phyloP scores from a whole-genome alignment of 2,888 invertebrate genomes.

The Omphaloscelis lunosa region DNA sequence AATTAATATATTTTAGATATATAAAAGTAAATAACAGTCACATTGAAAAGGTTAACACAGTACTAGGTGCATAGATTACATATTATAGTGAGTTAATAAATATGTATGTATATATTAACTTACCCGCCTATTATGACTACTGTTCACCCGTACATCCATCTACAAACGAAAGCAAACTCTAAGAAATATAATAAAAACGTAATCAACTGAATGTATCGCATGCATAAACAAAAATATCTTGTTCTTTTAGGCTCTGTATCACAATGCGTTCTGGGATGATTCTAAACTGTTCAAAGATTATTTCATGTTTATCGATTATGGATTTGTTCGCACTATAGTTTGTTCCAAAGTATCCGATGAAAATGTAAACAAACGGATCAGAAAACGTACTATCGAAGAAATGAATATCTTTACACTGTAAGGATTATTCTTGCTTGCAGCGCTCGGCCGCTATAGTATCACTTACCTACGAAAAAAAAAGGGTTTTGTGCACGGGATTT shows the following conservation, averaged over 20 bases:
- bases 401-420: no score
- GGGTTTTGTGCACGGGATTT: no score
- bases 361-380: neutral
- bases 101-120: slow-evolving; percentile 83
- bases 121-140: slow-evolving; percentile 91
- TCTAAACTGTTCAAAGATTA: neutral
- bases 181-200: slow-evolving; percentile 79
- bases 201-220: slow-evolving; percentile 71
- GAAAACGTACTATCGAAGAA: neutral
- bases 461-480: no score
- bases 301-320: neutral
- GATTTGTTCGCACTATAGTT: neutral
- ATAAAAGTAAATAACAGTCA: neutral
- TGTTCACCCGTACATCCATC: slow-evolving; percentile 91
- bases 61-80: slow-evolving; percentile 52
- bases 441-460: no score
- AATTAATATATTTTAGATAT: neutral
- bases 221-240: slow-evolving; percentile 59
- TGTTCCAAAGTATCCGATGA: neutral
- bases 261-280: slow-evolving; percentile 39
- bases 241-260: slow-evolving; percentile 11
- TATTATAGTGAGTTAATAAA: slow-evolving; percentile 74
- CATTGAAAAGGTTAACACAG: slow-evolving; percentile 64
- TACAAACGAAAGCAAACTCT: slow-evolving; percentile 90
- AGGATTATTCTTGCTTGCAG: no score